These are phyloP conservation scores for Magallana nippona DNA, from an alignment of 2,888 invertebrate genomes.

Conservation along the genomic window DNA sequence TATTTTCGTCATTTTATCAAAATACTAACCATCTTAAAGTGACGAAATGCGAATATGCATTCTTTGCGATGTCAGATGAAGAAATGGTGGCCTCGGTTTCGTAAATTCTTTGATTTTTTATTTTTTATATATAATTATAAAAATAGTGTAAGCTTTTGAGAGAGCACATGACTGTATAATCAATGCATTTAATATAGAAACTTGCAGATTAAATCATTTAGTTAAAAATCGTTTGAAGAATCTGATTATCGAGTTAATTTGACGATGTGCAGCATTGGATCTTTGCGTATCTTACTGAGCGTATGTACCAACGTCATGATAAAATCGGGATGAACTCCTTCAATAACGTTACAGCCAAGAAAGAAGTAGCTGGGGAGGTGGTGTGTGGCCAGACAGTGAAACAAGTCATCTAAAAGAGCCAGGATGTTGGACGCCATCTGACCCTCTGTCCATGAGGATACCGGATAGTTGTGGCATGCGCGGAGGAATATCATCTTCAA, in stretches of 20 bases:
- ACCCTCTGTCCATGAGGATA: not conserved
- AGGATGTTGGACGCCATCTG: not conserved
- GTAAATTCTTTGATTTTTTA: no score
- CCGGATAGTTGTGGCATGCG: not conserved
- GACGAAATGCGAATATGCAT: no score
- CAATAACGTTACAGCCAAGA: not conserved
- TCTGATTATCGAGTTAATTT: not conserved
- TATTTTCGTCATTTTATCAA: no score
- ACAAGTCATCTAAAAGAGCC: not conserved
- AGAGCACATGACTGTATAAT: no score
- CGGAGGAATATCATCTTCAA: slow-evolving; percentile 29
- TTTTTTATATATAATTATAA: no score
- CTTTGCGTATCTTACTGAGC: not conserved
- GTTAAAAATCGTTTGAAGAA: no score
- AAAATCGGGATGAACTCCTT: slow-evolving; percentile 21
- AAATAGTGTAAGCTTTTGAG: no score
- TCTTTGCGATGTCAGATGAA: no score
- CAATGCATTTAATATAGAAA: no score
- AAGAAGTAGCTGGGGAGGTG: slow-evolving; percentile 6
- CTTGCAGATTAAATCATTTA: no score
- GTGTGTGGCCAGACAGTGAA: slow-evolving; percentile 4
- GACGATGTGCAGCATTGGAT: not conserved
- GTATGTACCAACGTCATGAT: not conserved
- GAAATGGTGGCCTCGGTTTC: no score
- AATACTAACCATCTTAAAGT: no score